These are phyloP conservation scores for Acanthurus lineatus DNA, from an alignment of 2,797 vertebrate species.

Conservation along the genomic window DNA sequence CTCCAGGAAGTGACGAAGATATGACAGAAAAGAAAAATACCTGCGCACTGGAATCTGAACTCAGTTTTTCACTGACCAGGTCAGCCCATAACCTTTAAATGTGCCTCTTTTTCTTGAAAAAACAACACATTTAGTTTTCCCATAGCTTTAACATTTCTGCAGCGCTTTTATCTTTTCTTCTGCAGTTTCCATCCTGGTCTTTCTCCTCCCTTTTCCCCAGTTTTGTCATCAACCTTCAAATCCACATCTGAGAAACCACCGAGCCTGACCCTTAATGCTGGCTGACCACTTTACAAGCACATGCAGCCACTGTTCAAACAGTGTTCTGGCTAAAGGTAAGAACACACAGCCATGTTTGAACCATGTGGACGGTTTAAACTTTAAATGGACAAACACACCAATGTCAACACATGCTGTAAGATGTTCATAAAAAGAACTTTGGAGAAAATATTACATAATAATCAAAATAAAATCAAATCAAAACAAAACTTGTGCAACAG, in stretches of 20 bases:
- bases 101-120: not conserved
- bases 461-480: too few relatives aligned
- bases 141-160: conserved; percentile 18
- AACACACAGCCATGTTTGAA: conserved; percentile 19
- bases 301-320: conserved; percentile 34
- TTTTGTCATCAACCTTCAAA: not conserved
- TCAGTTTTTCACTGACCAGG: not conserved
- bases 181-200: conserved; percentile 5
- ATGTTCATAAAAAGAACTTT: not conserved
- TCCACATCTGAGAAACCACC: conserved; percentile 23
- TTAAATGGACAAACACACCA: conserved; percentile 1
- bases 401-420: conserved; percentile 10
- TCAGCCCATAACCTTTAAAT: not conserved
- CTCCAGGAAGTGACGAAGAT: not conserved
- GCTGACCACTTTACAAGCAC: conserved; percentile 30
- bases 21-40: not conserved
- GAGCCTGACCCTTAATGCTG: conserved; percentile 37
- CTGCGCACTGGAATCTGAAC: not conserved
- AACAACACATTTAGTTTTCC: conserved; percentile 8
- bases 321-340: conserved; percentile 4
- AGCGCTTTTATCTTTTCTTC: conserved; percentile 5
- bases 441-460: not conserved
- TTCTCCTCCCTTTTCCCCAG: not conserved
- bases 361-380: not conserved
- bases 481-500: too few relatives aligned